A percentile compares a stretch with the other conserved stretches of the same genome.
Conservation (phyloP, 2,888 invertebrate species). For the Chrysolina americana region DNA sequence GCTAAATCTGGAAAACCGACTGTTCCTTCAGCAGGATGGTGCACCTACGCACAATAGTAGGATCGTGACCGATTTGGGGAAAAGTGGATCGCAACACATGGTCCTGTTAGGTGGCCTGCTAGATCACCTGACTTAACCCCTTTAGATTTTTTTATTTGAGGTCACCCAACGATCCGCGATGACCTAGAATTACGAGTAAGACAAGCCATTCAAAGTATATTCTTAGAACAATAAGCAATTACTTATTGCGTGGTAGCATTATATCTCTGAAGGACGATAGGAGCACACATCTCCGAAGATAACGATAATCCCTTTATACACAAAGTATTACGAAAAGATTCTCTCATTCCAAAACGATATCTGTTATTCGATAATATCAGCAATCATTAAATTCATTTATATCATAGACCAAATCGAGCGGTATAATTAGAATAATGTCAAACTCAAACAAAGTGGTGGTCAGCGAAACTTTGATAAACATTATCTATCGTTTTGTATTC, state of each 20-base stretch:
- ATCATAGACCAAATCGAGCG: background rate
- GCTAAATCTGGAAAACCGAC: too few relatives aligned
- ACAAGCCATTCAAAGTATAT: too few relatives aligned
- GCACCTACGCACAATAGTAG: too few relatives aligned
- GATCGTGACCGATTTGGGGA: too few relatives aligned
- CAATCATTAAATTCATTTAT: background rate
- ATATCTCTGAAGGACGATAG: background rate
- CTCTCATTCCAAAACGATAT: background rate
- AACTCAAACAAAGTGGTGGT: background rate
- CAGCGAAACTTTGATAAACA: background rate
- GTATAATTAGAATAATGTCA: background rate
- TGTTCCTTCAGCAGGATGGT: too few relatives aligned
- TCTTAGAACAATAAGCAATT: too few relatives aligned
- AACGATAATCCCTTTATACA: background rate
- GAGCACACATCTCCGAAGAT: background rate
- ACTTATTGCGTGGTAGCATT: background rate
- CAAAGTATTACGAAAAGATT: background rate
- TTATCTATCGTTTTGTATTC: constrained; percentile 2
- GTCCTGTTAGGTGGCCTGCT: too few relatives aligned
- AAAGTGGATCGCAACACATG: too few relatives aligned
- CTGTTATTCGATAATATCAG: background rate
- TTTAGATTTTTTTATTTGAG: too few relatives aligned
- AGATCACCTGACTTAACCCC: too few relatives aligned
- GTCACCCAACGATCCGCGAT: too few relatives aligned
- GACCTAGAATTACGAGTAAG: too few relatives aligned